These are phyloP conservation scores for Enteromius fasciolatus DNA, from an alignment of 2,797 vertebrate species.

Conservation along the genomic window DNA sequence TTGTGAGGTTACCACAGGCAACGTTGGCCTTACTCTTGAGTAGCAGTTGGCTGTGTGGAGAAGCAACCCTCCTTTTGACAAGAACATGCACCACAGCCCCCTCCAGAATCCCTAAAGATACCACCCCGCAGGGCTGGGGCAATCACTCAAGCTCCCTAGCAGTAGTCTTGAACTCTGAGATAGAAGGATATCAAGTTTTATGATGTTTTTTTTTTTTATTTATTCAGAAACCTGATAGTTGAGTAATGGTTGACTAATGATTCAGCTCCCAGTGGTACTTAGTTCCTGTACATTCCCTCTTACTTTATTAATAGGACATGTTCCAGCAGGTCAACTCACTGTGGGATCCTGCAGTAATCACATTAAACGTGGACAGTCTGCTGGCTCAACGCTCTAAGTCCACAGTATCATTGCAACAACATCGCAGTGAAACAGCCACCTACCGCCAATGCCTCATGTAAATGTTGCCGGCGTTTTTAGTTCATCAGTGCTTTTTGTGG, in stretches of 20 bases:
- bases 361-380: conserved; percentile 21
- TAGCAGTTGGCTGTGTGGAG: conserved; percentile 65
- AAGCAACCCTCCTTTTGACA: conserved; percentile 61
- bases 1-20: conserved; percentile 65
- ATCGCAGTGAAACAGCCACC: background rate
- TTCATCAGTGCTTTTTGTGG: background rate
- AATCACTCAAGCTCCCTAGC: conserved; percentile 13
- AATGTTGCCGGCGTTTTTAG: background rate
- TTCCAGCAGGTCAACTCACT: conserved; percentile 25
- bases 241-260: background rate
- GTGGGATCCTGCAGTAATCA: conserved; percentile 18
- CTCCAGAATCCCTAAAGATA: conserved; percentile 53
- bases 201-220: background rate
- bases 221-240: background rate
- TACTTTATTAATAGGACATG: conserved; percentile 15
- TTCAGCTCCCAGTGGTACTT: background rate
- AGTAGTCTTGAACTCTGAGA: background rate
- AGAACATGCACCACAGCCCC: conserved; percentile 63
- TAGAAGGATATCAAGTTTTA: background rate
- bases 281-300: conserved; percentile 13
- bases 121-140: conserved; percentile 54
- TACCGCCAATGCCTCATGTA: background rate
- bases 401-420: background rate
- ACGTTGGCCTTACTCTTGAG: conserved; percentile 60
- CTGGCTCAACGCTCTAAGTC: background rate